Conservation (phyloP, 1,140 invertebrate species). For the Oscheius sp. region DNA sequence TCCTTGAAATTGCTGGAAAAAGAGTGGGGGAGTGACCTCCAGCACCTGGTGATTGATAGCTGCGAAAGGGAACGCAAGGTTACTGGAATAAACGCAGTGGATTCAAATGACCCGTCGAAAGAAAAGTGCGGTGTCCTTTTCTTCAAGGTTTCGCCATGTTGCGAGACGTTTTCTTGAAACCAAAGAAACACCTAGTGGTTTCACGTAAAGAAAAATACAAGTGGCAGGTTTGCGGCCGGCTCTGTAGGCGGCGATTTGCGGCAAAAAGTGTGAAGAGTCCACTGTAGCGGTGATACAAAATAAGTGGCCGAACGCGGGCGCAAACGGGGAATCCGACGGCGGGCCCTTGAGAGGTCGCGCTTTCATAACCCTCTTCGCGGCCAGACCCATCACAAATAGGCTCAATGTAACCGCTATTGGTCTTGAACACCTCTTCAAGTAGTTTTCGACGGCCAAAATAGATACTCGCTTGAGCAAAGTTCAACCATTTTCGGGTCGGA, state of each 20-base stretch:
- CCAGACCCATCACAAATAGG: not conserved
- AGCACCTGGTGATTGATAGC: not conserved
- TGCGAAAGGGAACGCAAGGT: not conserved
- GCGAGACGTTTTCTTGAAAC: no score
- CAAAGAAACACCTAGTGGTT: no score
- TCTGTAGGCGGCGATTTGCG: not conserved
- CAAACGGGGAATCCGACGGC: not conserved
- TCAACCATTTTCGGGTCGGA: no score
- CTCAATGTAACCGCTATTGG: not conserved
- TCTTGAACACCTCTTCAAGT: no score
- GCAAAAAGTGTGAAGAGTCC: not conserved
- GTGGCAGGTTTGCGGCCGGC: no score
- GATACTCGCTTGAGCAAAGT: no score
- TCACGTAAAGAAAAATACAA: no score
- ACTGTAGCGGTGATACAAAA: constrained; percentile 7
- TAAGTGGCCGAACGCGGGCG: constrained; percentile 5
- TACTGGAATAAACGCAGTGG: no score
- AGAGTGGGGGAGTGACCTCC: not conserved
- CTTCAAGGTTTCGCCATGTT: no score
- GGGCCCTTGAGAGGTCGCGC: constrained; percentile 5
- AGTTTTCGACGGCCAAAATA: no score
- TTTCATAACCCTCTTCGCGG: constrained; percentile 8
- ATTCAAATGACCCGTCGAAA: no score
- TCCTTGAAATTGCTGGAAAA: not conserved
- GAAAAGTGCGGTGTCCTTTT: no score